Conservation (phyloP, 2,888 invertebrate genomes). For the Reticulitermes lucifugus region DNA sequence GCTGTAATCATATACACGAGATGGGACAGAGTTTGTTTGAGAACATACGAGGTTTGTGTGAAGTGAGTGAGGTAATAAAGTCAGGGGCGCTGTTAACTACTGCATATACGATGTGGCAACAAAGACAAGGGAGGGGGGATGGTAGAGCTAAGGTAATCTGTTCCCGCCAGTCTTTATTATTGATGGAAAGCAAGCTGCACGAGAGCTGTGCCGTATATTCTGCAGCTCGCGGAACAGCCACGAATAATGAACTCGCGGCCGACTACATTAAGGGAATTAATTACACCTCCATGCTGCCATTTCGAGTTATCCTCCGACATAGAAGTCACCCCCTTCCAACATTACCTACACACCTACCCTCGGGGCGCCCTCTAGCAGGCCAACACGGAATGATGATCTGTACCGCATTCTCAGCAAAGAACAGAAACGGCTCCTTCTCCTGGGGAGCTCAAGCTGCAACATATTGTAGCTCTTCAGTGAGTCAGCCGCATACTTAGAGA, state of each 20-base stretch:
- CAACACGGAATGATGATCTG: no score
- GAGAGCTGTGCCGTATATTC: neutral
- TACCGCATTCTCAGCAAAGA: no score
- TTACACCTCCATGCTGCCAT: constrained; percentile 35
- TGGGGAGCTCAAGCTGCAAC: no score
- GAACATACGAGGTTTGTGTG: no score
- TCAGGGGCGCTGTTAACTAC: constrained; percentile 14
- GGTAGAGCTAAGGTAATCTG: constrained; percentile 9
- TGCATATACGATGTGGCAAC: neutral
- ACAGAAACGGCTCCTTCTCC: no score
- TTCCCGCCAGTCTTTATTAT: constrained; percentile 35
- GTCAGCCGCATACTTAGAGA: no score
- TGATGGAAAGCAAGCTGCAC: constrained; percentile 23
- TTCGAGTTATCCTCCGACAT: constrained; percentile 26
- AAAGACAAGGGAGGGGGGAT: neutral
- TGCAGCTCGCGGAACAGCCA: neutral
- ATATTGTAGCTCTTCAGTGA: no score
- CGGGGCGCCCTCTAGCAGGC: neutral
- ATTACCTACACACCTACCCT: neutral
- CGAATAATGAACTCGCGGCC: constrained; percentile 33
- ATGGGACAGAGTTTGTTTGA: no score
- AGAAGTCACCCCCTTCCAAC: neutral
- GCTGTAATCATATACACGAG: no score
- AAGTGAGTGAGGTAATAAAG: constrained; percentile 10
- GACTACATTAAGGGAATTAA: constrained; percentile 40